phyloP scores from a whole-genome alignment of 2,113 vertebrate genomes.

The Coracopsis vasa region DNA sequence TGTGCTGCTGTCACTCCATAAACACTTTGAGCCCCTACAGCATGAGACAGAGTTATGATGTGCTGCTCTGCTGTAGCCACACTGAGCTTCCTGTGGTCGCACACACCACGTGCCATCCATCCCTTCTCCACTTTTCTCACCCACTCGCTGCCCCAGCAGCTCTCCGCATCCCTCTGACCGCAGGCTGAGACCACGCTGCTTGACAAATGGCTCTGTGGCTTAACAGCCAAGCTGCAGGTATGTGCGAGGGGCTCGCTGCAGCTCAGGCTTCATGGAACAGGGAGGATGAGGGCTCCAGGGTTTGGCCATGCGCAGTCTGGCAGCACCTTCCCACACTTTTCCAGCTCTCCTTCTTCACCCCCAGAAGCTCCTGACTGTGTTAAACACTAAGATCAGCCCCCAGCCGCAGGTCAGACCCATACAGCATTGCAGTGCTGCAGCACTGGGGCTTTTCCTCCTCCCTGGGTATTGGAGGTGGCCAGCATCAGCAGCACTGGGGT shows the following conservation, averaged over 20 bases:
- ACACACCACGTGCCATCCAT: rapidly evolving
- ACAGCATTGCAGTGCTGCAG: neutral
- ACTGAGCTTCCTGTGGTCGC: neutral
- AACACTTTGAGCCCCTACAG: neutral
- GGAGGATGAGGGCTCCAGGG: rapidly evolving
- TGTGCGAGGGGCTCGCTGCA: rapidly evolving
- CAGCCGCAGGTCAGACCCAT: neutral
- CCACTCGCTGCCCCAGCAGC: neutral
- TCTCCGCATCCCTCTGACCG: neutral
- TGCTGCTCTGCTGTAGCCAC: neutral
- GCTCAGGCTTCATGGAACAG: rapidly evolving
- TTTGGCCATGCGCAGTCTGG: neutral
- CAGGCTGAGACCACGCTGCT: rapidly evolving
- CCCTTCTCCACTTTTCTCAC: neutral
- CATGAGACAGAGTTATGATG: neutral
- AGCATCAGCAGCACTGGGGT: rapidly evolving
- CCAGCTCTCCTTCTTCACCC: neutral
- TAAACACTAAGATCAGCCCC: neutral
- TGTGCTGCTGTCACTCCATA: neutral
- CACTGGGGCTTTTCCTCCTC: neutral
- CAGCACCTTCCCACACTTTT: rapidly evolving
- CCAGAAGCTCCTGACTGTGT: neutral
- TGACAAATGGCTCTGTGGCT: rapidly evolving
- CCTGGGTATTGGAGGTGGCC: neutral
- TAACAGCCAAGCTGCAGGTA: neutral